Conservation (phyloP, 2,797 vertebrate genomes). For the Hydrophis major region DNA sequence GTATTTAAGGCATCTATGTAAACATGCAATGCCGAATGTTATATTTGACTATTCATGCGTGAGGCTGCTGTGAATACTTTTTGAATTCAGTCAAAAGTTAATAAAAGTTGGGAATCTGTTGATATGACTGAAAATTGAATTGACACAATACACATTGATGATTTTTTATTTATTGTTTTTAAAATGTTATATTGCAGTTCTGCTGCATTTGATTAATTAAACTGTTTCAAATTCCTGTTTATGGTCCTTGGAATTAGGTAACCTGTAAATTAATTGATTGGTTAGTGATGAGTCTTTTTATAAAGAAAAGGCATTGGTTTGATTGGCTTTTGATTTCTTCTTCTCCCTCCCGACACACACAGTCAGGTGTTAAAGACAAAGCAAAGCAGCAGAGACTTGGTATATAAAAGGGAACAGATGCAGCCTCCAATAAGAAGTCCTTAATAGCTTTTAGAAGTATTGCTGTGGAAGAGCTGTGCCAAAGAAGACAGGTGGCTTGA, state of each 20-base stretch:
- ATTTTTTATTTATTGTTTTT: background rate
- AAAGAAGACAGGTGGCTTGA: background rate
- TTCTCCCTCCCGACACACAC: background rate
- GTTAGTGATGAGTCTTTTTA: background rate
- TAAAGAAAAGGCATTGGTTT: background rate
- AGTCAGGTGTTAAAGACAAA: background rate
- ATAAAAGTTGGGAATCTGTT: background rate
- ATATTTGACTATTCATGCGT: background rate
- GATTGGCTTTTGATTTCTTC: background rate
- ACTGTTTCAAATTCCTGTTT: background rate
- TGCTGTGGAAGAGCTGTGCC: background rate
- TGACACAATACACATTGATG: background rate
- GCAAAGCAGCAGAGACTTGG: background rate
- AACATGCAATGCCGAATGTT: background rate
- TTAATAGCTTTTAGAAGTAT: background rate
- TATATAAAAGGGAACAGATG: background rate
- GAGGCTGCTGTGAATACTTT: constrained; percentile 14
- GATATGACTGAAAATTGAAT: background rate
- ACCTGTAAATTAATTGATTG: background rate
- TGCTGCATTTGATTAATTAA: background rate
- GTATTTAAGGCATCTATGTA: background rate
- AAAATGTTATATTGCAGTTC: background rate
- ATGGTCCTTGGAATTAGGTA: background rate
- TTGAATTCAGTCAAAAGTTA: constrained; percentile 30
- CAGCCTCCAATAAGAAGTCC: background rate